A percentile compares a stretch with the other conserved stretches of the same genome.
phyloP scores from a whole-genome alignment of 2,113 vertebrate species.

The Eupsittula cactorum region DNA sequence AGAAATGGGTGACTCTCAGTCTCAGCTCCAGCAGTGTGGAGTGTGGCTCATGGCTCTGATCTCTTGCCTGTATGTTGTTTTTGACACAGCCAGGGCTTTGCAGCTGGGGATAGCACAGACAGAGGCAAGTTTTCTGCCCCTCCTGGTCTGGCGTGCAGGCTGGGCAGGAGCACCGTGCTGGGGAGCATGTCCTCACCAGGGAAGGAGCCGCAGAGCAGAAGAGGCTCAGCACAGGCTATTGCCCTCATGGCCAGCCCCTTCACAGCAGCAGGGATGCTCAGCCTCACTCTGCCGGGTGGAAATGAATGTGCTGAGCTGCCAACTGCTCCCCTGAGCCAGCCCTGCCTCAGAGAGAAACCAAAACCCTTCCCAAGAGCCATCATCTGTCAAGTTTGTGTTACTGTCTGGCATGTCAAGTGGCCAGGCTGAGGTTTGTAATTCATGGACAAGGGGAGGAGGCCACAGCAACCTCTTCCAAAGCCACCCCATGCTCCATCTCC shows the following conservation, averaged over 20 bases:
- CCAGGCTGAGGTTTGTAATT: constrained; percentile 45
- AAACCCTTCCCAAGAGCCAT: neutral
- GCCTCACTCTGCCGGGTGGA: neutral
- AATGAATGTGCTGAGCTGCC: neutral
- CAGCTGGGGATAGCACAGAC: fast-evolving
- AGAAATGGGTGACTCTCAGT: neutral
- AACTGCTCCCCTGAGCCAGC: constrained; percentile 36
- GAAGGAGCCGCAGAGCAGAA: neutral
- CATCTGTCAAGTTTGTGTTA: constrained; percentile 42
- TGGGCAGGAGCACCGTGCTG: neutral
- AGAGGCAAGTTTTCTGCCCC: neutral
- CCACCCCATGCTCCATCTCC: neutral
- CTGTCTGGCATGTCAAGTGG: constrained; percentile 7
- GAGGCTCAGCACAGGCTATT: neutral
- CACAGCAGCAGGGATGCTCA: fast-evolving
- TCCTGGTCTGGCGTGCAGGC: neutral
- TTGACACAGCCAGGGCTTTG: neutral
- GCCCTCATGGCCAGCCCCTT: neutral
- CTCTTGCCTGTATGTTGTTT: neutral
- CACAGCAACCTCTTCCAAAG: fast-evolving
- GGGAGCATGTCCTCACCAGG: fast-evolving
- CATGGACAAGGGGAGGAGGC: neutral
- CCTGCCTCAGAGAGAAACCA: neutral
- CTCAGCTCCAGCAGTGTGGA: neutral
- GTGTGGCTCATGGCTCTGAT: neutral